Evolutionary conservation across 2,113 vertebrate genomes (phyloP).

Genomic region (Ptilorrhoa leucosticta): DNA sequence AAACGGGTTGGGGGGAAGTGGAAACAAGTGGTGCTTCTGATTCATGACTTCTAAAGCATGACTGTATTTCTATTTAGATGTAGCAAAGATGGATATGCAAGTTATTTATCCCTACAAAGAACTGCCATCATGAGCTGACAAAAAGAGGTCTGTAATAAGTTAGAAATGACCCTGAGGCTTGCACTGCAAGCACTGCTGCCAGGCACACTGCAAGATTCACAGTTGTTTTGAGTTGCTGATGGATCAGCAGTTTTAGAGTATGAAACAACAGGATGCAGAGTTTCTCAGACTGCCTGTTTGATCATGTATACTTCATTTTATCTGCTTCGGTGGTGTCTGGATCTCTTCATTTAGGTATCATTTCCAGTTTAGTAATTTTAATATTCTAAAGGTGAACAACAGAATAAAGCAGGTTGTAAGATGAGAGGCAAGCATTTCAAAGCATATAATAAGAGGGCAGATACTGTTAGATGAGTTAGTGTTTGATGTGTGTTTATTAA

Average conservation of each 20-base stretch:
- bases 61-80: not conserved
- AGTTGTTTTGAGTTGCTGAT: not conserved
- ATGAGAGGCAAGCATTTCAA: conserved; percentile 13
- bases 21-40: not conserved
- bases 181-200: not conserved
- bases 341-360: not conserved
- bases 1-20: not conserved
- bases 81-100: not conserved
- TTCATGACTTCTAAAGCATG: not conserved
- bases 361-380: conserved; percentile 7
- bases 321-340: not conserved
- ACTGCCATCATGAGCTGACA: not conserved
- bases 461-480: not conserved
- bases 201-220: not conserved
- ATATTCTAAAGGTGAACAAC: not conserved
- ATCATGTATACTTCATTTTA: not conserved
- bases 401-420: not conserved
- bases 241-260: not conserved
- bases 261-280: not conserved
- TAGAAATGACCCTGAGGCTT: not conserved
- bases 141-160: not conserved
- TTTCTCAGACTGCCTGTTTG: not conserved
- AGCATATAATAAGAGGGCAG: not conserved
- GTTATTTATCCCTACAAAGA: conserved; percentile 6
- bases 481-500: not conserved